Evolutionary conservation across 2,113 vertebrate species (phyloP).

Genomic region (Brienomyrus brachyistius): DNA sequence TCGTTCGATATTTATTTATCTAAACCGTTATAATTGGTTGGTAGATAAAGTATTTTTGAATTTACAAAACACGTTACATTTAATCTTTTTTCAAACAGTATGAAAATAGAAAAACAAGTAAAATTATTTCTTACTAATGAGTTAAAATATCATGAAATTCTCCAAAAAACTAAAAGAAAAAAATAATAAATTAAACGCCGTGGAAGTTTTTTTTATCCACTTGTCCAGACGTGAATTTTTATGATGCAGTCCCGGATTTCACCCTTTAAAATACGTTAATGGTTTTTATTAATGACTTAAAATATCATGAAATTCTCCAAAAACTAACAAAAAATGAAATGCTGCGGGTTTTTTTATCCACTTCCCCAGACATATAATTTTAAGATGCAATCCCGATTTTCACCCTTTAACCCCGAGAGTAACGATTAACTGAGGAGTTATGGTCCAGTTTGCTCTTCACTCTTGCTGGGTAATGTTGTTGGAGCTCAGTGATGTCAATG

Average conservation of each 20-base stretch:
- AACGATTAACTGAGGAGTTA: conserved; percentile 15
- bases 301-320: background rate
- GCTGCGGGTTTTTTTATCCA: background rate
- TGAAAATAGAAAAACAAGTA: background rate
- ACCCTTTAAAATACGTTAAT: background rate
- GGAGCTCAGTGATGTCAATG: conserved; percentile 20
- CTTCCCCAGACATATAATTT: background rate
- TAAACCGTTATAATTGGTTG: background rate
- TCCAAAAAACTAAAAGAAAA: background rate
- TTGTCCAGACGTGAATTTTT: background rate
- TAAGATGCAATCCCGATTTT: background rate
- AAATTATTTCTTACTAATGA: background rate
- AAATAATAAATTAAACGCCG: background rate
- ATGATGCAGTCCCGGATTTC: background rate
- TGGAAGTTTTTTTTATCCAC: background rate
- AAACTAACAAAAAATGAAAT: background rate
- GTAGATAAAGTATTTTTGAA: background rate
- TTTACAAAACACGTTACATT: background rate
- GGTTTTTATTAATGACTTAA: background rate
- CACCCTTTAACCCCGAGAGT: background rate
- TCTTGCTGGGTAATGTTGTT: background rate
- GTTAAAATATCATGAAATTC: background rate
- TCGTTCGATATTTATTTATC: background rate
- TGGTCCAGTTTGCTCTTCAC: background rate
- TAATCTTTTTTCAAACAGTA: background rate